Evolutionary conservation across 2,113 vertebrate genomes (phyloP), one percentile per base, ranked within the genome.

Genomic region (Platysteira castanea): DNA sequence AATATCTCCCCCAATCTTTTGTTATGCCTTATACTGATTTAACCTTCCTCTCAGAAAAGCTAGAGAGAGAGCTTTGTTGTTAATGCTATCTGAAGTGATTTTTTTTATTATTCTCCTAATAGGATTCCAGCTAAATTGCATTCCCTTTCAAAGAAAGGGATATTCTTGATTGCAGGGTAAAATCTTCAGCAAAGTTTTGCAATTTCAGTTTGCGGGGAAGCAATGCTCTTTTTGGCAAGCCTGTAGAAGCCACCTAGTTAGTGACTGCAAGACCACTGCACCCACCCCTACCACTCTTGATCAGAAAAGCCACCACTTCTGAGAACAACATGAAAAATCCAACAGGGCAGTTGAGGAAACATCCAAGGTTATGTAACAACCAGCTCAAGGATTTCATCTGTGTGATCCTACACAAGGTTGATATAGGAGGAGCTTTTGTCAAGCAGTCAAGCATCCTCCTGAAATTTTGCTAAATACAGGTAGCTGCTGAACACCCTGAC

Each of bases 151-250:
- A 52, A 65, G 28, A 80, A 47, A 69, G 15, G n/a, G 13, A 27
- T 53, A 75, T 82, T 57, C 9, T 42, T 33, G 26, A 57, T 16
- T 39, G 31, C 81, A 56, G 5, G 6, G 9, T 63, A 69, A 70
- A 70, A 57, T 28, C 12, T 65, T 65, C 37, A 69, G 33, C 23
- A 84, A 92, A n/a, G 4, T 7, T 89, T 67, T 74, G 33, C 64
- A 52, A 52, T 74, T 60, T 69, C 37, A 69, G 47, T 24, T 3
- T 1, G 1, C 0, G 0, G 3, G 7, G 33, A 49, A 0, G 0
- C 16, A n/a, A 20, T 54, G 8, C 3, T 10, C 16, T 44, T 61
- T 67, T 19, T 11, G 10, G 57, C 23, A 18, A 68, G 6, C 20
- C 23, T 21, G 3, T 11, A 39, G 12, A 16, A 67, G 13, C 27